phyloP scores from a whole-genome alignment of 1,140 invertebrate species.

The Monochamus saltuarius region DNA sequence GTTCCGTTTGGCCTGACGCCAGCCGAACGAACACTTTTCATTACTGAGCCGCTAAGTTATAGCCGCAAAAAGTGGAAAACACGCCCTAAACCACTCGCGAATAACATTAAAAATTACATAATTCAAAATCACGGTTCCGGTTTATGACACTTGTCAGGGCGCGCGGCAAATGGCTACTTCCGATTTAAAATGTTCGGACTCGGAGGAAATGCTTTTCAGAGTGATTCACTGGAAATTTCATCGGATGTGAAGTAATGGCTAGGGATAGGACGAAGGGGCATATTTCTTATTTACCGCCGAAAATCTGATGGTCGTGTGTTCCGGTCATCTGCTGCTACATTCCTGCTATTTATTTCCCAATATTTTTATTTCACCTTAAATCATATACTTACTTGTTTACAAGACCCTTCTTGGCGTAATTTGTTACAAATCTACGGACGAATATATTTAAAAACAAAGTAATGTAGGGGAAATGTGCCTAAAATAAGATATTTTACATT shows the following conservation, averaged over 20 bases:
- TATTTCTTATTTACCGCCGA: constrained; percentile 39
- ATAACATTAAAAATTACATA: constrained; percentile 47
- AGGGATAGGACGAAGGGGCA: constrained; percentile 35
- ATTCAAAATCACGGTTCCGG: constrained; percentile 45
- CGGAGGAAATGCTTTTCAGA: constrained; percentile 23
- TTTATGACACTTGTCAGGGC: constrained; percentile 41
- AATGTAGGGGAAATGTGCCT: no score
- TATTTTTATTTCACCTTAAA: no score
- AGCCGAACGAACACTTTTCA: constrained; percentile 29
- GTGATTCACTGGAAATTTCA: constrained; percentile 35
- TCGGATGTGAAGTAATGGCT: constrained; percentile 42
- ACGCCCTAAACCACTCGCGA: constrained; percentile 31
- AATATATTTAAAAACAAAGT: no score
- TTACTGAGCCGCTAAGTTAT: constrained; percentile 25
- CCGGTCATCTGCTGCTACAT: constrained; percentile 16
- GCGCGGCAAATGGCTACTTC: constrained; percentile 44
- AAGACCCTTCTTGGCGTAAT: no score
- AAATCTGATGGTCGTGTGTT: constrained; percentile 32
- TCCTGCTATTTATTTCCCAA: not conserved
- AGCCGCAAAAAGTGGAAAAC: constrained; percentile 30
- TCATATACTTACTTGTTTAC: no score
- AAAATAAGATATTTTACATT: no score
- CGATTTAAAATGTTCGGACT: constrained; percentile 45
- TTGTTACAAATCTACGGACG: no score
- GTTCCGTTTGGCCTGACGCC: constrained; percentile 30